Evolutionary conservation across 2,888 invertebrate genomes (phyloP).

Genomic region (Tribolium freemani): DNA sequence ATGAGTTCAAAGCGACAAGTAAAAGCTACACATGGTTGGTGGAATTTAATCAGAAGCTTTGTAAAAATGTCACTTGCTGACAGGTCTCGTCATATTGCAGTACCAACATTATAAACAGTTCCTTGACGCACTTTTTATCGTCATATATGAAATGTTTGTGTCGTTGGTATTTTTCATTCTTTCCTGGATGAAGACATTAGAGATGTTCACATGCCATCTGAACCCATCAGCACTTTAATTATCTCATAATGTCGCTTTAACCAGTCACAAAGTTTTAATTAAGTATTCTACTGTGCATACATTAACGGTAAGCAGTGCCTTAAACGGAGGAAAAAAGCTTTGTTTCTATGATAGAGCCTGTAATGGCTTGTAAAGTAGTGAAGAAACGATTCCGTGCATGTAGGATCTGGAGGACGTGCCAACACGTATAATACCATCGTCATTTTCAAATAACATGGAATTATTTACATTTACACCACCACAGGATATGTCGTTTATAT

Average conservation of each 20-base stretch:
- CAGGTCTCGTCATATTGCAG: no score
- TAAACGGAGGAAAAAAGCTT: constrained; percentile 8
- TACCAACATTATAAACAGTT: not conserved
- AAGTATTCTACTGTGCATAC: constrained; percentile 11
- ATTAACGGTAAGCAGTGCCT: constrained; percentile 11
- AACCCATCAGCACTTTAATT: not conserved
- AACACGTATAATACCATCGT: constrained; percentile 20
- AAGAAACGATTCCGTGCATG: constrained; percentile 23
- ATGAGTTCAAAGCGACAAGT: no score
- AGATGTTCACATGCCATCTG: not conserved
- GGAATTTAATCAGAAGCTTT: no score
- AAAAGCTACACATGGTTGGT: no score
- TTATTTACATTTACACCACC: constrained; percentile 31
- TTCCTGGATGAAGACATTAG: not conserved
- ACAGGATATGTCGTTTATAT: constrained; percentile 14
- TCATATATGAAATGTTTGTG: not conserved
- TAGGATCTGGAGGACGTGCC: constrained; percentile 28
- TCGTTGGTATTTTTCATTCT: not conserved
- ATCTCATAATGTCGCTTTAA: constrained; percentile 1
- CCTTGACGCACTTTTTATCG: not conserved
- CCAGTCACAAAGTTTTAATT: constrained; percentile 15
- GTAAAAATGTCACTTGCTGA: no score
- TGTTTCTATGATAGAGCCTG: constrained; percentile 12
- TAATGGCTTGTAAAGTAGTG: constrained; percentile 25
- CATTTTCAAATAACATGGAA: constrained; percentile 22